Evolutionary conservation across 2,797 vertebrate genomes (phyloP), one percentile per base, ranked within the genome.

Genomic region (Acanthurus lineatus): DNA sequence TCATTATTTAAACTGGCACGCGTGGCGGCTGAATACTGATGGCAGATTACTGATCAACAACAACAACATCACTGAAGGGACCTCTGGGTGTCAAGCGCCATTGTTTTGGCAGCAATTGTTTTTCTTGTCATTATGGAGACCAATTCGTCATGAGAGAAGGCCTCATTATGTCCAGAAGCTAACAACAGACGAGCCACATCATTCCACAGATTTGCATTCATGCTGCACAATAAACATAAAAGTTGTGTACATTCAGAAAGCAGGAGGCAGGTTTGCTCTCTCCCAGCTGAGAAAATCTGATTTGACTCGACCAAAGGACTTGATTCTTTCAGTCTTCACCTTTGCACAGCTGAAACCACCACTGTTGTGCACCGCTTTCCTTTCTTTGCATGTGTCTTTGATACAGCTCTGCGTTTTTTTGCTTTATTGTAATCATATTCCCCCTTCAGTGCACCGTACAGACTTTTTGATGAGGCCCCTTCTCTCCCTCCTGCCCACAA

Each of bases 261-360:
- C 11, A 53, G 48, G 19, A 57, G 9, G 19, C 47, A 62, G 62
- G 60, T 81, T 81, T 54, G 47, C 49, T 54, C 53, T 6, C 22
- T 71, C 52, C 45, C 44, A 74, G 45, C 38, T 58, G 68, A 76
- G 65, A 79, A 73, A 67, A 74, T 76, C 65, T 1, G 52, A 79
- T 52, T 81, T 38, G n/a, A 72, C 73, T 22, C 7, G 11, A 78
- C 83, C 58, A 81, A 77, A 93, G 92, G 89, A 92, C 88, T 91
- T 86, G 89, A 92, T 94, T 92, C 82, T 91, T 90, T 90, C 82
- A 68, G 42, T 32, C 59, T 59, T 64, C 67, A 67, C 76, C 77
- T 79, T 62, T 47, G 59, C 90, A 85, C 84, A 77, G 76, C 85
- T 87, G 52, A 63, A 70, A 51, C 20, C 74, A 68, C 82, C 74